A percentile compares a stretch with the other conserved stretches of the same genome.
phyloP scores from a whole-genome alignment of 1,140 invertebrate genomes.

The Scaptomyza hsui region DNA sequence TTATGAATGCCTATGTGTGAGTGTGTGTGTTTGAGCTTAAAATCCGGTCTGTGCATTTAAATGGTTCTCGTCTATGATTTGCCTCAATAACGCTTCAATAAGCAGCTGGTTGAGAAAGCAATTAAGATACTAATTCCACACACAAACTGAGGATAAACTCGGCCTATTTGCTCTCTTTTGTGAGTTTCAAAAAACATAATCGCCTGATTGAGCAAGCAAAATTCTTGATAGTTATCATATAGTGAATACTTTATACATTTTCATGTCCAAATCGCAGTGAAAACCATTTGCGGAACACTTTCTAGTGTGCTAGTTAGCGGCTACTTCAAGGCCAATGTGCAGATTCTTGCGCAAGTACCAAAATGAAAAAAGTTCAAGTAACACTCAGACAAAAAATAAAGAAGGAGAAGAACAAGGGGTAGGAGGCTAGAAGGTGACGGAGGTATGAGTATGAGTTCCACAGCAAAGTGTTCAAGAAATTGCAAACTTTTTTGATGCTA shows the following conservation, averaged over 20 bases:
- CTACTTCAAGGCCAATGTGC: conserved; percentile 16
- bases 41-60: conserved; percentile 15
- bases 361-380: conserved; percentile 49
- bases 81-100: conserved; percentile 22
- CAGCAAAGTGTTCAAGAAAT: conserved; percentile 72
- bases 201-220: not conserved
- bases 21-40: conserved; percentile 12
- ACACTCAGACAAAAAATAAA: conserved; percentile 20
- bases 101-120: conserved; percentile 22
- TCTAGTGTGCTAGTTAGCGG: not conserved
- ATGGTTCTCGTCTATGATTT: conserved; percentile 9
- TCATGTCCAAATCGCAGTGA: not conserved
- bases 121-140: conserved; percentile 29
- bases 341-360: conserved; percentile 18
- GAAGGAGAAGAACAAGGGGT: conserved; percentile 1
- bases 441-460: not conserved
- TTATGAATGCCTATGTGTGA: conserved; percentile 32
- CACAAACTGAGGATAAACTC: not conserved
- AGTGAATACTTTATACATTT: too few relatives aligned
- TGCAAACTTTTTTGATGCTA: conserved; percentile 82
- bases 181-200: not conserved
- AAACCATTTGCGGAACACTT: conserved; percentile 22
- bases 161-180: not conserved
- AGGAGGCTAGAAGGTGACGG: not conserved
- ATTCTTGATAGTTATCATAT: not conserved